Evolutionary conservation across 2,113 vertebrate species (phyloP), one percentile per base, ranked within the genome.

Genomic region (Phrynosoma platyrhinos): DNA sequence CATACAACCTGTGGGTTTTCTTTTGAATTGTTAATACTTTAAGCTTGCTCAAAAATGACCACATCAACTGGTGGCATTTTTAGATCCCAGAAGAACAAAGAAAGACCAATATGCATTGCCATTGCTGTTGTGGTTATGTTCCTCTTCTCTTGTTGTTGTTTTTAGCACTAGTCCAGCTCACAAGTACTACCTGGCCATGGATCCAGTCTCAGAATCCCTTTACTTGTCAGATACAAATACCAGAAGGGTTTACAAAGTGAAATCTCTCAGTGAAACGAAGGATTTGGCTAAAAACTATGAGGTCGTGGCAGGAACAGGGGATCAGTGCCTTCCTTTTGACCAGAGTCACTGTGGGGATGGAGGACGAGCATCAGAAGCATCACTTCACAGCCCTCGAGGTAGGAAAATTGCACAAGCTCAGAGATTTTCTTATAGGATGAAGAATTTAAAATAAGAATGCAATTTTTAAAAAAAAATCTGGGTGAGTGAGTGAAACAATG

Each of bases 161-260:
- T 84, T 83, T 68, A 99, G 99, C 96, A 98, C 98, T 88, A 99
- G 98, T 90, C 98, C 99, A 16, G 98, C 98, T 82, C 99, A 99
- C 92, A 99, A 99, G 94, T 99, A 99, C 83, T 99, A 99, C 93
- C 95, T 99, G 95, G 98, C 98, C 0, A 97, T 99, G 97, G 98
- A 99, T 93, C 98, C 99, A 0, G 96, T 98, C 90, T 98, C 98
- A 27, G 98, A 99, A 95, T 97, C 97, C 23, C 97, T 99, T 79
- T 99, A 99, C 89, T 96, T 99, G 83, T 99, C 99, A 23, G 99
- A 99, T 95, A 99, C 98, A 93, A 99, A 98, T 95, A 99, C 98
- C 87, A 97, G 98, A 91, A 98, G 97, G 94, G 98, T 99, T 90
- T 99, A 98, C 96, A 97, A 97, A 93, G 97, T 99, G 94, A 98